Base-by-base conservation (phyloP, 2,113 vertebrate species). In the Peromyscus californicus region DNA sequence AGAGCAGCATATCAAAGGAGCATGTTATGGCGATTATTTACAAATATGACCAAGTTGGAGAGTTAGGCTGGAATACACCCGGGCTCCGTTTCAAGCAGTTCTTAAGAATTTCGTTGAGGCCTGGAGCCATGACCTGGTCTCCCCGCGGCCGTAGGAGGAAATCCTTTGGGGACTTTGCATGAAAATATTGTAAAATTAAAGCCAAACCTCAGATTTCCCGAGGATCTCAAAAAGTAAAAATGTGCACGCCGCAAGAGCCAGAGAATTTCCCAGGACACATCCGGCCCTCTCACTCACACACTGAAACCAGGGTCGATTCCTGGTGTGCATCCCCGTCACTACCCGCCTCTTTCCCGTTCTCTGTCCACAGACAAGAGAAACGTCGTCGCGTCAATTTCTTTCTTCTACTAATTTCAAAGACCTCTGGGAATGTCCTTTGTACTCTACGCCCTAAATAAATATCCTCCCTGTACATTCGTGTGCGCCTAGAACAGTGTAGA, bases 401-500 rank as follows among this genome's bases (percentile, higher is more conserved):
- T 61, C 24, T 57, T 88, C 39, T 65, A 54, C 42, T 78, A 59
- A 78, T 92, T 80, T 88, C 89, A 74, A 76, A 95, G 82, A 48
- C 57, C 89, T 42, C 70, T 87, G 33, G 67, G 19, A 15, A n/a
- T 65, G 88, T 70, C 69, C 22, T 39, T 39, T 36, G n/a, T 7
- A 24, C 59, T 57, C 42, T 42, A 12, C 1, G 6, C 17, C 51
- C 82, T 67, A 83, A 75, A 85, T 33, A 75, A 89, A 92, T 17
- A 72, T 0, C 26, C 90, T 61, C 54, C 69, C 19, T 48, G 63
- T 48, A 63, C 61, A 39, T 65, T 78, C 31, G 8, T 84, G 92
- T 92, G 89, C 65, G 21, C 90, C 94, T 80, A 90, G 87, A 51
- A 78, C 31, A 10, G 95, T 65, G 94, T 88, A 79, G 70, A 79